Evolutionary conservation across 1,140 invertebrate genomes (phyloP), one percentile per base, ranked within the genome.

Genomic region (Leguminivora glycinivorella): DNA sequence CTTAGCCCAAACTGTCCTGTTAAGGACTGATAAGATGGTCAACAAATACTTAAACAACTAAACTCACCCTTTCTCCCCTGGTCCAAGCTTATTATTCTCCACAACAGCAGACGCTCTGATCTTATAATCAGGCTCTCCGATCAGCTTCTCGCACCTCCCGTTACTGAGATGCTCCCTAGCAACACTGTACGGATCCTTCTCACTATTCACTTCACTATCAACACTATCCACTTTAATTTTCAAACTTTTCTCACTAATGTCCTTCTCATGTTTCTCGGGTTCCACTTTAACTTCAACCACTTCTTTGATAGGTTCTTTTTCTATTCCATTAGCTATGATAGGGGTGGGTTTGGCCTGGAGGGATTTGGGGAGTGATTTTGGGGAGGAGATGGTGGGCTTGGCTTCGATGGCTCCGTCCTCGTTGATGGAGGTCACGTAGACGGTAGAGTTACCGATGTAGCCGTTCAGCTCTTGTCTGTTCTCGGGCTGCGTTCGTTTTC

Each of bases 361-460:
- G 1, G 85, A 85, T 72, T 87, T 90, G 2, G 82, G 87, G 68
- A 83, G 83, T 17, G 83, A 82, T 79, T 90, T 92, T 31, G 87
- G 89, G 12, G 89, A 89, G 1, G 87, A 89, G 77, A 89, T 93
- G 77, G 89, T 93, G 17, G 92, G 94, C 82, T 89, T 93, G 83
- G 84, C 94, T 73, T 92, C 90, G 73, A 93, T 92, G 25, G 93
- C 90, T 77, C 94, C 94, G 79, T 94, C 94, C 78, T 94, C 93
- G 79, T 93, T 94, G 72, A 95, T 94, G 68, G 95, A 96, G 67
- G 95, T 96, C 70, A 96, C 95, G 92, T 96, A 96, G 71, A 96
- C 96, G 24, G 95, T 95, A 34, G 94, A 94, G 84, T 93, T 95
- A 75, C 94, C 94, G 73, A 95, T 95, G 84, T 95, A 94, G 19